phyloP scores from a whole-genome alignment of 2,113 vertebrate species.

The Chiloscyllium plagiosum region DNA sequence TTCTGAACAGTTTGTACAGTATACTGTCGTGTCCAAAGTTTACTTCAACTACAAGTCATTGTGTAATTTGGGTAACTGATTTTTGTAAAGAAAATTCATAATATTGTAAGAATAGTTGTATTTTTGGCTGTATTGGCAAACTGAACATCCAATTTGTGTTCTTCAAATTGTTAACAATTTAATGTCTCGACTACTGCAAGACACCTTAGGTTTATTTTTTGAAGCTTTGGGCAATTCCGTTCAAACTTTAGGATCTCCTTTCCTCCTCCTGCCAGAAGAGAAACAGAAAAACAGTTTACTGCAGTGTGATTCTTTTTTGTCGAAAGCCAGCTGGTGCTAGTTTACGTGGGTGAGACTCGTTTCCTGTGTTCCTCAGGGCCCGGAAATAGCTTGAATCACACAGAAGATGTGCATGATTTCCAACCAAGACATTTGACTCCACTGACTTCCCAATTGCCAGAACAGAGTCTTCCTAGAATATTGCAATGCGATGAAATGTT shows the following conservation, averaged over 20 bases:
- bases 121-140: background rate
- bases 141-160: background rate
- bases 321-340: slow-evolving; percentile 62
- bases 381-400: slow-evolving; percentile 63
- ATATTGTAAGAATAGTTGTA: background rate
- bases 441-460: slow-evolving; percentile 51
- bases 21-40: background rate
- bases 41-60: background rate
- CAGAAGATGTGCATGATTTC: slow-evolving; percentile 66
- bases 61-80: background rate
- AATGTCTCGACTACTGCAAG: slow-evolving; percentile 1
- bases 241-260: slow-evolving; percentile 40
- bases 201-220: background rate
- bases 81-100: background rate
- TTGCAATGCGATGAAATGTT: slow-evolving; percentile 50
- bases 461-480: slow-evolving; percentile 45
- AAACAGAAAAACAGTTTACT: slow-evolving; percentile 47
- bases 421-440: slow-evolving; percentile 64
- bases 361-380: slow-evolving; percentile 89
- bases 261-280: slow-evolving; percentile 38
- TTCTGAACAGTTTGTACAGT: background rate
- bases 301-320: slow-evolving; percentile 53
- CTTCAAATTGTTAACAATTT: background rate
- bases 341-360: slow-evolving; percentile 79
- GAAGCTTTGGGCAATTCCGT: slow-evolving; percentile 39